Evolutionary conservation across 2,113 vertebrate genomes (phyloP), one percentile per base, ranked within the genome.

Genomic region (Calidris pugnax): DNA sequence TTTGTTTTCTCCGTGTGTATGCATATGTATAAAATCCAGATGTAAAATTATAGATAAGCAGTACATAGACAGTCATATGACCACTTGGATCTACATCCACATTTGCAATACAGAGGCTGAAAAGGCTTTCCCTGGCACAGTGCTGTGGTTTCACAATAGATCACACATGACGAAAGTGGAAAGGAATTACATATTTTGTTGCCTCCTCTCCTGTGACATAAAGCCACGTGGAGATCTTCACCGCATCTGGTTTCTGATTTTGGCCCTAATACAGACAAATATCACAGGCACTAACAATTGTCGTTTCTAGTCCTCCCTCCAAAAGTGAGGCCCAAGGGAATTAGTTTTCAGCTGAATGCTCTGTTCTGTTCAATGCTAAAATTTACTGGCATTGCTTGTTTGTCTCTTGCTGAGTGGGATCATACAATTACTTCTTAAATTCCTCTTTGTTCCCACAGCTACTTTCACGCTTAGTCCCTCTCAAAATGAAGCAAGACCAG

Each of bases 161-260:
- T 90, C 56, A 56, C 48, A 19, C 22, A 33, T 90, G 68, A 81
- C 2, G 2, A 50, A 86, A 92, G 76, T 89, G 45, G 90, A 68
- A 94, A 93, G 69, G 68, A 96, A 92, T 93, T 68, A 28, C 43
- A 81, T 64, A 64, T 89, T 92, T 91, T 90, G 57, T 71, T 84
- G 68, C 59, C 63, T 85, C 19, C 41, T 86, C 60, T 96, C 68
- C 56, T 86, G 63, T 92, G 90, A 81, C 39, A 27, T 56, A 41
- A 80, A 71, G 43, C 68, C 82, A 66, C 57, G 9, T 76, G 71
- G 41, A 88, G 53, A 39, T 68, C 55, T 72, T 82, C 59, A 32
- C 43, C 37, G n/a, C 55, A 80, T 93, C 56, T 95, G 90, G 72
- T 93, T 96, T 96, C 64, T 92, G 68, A 45, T 81, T 96, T 95